Percentiles rank a stretch among this genome's conserved stretches.
Evolutionary conservation across 2,113 vertebrate species (phyloP).

Genomic region (Cyanistes caeruleus): DNA sequence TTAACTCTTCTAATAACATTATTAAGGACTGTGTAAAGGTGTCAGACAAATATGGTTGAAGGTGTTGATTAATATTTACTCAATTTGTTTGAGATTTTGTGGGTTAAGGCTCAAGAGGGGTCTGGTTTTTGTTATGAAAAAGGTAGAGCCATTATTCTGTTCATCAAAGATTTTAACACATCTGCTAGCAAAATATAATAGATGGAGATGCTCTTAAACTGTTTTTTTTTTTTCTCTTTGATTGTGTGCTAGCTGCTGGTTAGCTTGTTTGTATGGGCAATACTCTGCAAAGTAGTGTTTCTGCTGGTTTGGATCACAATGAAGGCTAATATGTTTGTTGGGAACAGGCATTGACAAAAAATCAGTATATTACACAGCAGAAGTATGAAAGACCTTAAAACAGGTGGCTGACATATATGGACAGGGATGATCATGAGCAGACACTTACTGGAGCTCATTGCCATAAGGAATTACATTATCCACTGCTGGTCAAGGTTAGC

Average conservation of each 20-base stretch:
- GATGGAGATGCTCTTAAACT: neutral
- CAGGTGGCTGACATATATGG: neutral
- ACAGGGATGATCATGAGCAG: neutral
- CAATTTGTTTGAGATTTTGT: neutral
- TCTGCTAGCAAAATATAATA: neutral
- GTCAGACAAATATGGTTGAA: neutral
- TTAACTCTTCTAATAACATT: neutral
- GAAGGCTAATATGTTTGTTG: neutral
- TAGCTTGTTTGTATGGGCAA: neutral
- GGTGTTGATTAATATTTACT: neutral
- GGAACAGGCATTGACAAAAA: neutral
- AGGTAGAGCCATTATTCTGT: neutral
- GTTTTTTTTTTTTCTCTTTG: neutral
- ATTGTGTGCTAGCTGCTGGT: neutral
- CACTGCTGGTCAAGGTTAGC: neutral
- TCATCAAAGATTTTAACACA: neutral
- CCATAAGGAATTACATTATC: neutral
- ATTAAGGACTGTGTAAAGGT: neutral
- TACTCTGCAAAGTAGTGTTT: neutral
- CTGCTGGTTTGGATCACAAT: neutral
- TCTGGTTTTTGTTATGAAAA: neutral
- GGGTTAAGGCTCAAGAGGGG: neutral
- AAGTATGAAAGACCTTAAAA: neutral
- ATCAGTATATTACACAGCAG: neutral
- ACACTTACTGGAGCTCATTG: neutral